Evolutionary conservation across 92 coral and sea anemone genomes (phyloP).

Genomic region (Palythoa heliodiscus): DNA sequence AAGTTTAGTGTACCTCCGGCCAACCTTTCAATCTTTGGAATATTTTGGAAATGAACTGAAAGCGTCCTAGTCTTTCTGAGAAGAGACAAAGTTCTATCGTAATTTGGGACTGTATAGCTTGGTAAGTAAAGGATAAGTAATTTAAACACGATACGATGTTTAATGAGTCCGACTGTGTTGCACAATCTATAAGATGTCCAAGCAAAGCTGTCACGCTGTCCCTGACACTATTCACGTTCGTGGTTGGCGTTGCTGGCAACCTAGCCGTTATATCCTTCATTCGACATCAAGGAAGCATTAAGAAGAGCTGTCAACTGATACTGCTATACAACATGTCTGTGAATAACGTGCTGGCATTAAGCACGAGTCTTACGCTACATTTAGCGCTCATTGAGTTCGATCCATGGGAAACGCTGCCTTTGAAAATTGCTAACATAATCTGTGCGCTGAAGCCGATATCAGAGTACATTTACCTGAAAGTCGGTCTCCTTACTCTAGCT

Average conservation of each 20-base stretch:
- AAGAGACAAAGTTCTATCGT: background rate
- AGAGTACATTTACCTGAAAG: slow-evolving; percentile 36
- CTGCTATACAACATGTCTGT: slow-evolving; percentile 37
- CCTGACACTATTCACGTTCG: slow-evolving; percentile 8
- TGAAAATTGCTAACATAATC: slow-evolving; percentile 21
- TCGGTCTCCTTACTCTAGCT: slow-evolving; percentile 38
- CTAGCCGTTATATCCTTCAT: slow-evolving; percentile 30
- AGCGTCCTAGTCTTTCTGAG: background rate
- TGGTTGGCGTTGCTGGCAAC: slow-evolving; percentile 10
- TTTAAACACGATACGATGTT: slow-evolving; percentile 1
- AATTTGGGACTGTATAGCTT: background rate
- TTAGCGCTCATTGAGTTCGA: slow-evolving; percentile 3
- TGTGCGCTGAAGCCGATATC: slow-evolving; percentile 40
- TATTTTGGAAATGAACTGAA: background rate
- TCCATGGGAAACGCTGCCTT: background rate
- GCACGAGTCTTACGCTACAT: slow-evolving; percentile 22
- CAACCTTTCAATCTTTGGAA: background rate
- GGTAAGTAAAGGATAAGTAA: background rate
- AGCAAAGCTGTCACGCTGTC: slow-evolving; percentile 36
- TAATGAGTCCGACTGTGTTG: background rate
- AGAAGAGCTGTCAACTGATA: background rate
- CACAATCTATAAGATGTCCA: slow-evolving; percentile 6
- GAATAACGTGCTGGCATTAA: slow-evolving; percentile 23
- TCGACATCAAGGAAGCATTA: background rate
- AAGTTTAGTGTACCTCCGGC: background rate